Evolutionary conservation across 2,113 vertebrate species (phyloP).

Genomic region (Martes martes): DNA sequence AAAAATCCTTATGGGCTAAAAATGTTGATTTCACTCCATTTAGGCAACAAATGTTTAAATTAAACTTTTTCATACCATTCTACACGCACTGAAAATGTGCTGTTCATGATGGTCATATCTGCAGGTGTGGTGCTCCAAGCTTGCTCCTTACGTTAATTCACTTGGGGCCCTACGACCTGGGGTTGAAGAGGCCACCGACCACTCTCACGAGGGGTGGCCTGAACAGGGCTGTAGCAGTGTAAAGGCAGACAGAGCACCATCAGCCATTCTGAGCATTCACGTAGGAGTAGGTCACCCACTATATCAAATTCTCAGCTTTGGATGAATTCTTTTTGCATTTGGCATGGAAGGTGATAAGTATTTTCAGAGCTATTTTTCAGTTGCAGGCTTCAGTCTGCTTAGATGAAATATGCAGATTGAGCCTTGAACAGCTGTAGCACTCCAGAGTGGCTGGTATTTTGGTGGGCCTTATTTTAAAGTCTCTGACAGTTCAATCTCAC

Average conservation of each 20-base stretch:
- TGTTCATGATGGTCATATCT: background rate
- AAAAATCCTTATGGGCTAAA: background rate
- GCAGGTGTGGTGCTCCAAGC: fast-evolving
- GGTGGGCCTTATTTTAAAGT: constrained; percentile 69
- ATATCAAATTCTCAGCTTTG: background rate
- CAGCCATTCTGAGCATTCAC: background rate
- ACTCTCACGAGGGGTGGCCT: background rate
- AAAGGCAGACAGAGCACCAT: too few species aligned
- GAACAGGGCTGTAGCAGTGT: fast-evolving
- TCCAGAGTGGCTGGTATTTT: constrained; percentile 51
- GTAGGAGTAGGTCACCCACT: background rate
- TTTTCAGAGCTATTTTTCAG: constrained; percentile 58
- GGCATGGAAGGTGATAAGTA: background rate
- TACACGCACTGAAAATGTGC: background rate
- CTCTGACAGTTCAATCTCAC: constrained; percentile 56
- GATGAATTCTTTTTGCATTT: constrained; percentile 15
- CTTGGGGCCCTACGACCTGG: fast-evolving
- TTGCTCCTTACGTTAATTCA: fast-evolving
- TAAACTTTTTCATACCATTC: background rate
- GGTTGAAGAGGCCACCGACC: too few species aligned
- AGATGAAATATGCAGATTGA: constrained; percentile 60
- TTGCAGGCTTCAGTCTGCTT: background rate
- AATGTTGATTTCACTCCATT: background rate
- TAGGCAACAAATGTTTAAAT: background rate
- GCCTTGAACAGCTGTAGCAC: background rate